phyloP scores from a whole-genome alignment of 92 coral and sea anemone species.

The Meandrina meandrites region DNA sequence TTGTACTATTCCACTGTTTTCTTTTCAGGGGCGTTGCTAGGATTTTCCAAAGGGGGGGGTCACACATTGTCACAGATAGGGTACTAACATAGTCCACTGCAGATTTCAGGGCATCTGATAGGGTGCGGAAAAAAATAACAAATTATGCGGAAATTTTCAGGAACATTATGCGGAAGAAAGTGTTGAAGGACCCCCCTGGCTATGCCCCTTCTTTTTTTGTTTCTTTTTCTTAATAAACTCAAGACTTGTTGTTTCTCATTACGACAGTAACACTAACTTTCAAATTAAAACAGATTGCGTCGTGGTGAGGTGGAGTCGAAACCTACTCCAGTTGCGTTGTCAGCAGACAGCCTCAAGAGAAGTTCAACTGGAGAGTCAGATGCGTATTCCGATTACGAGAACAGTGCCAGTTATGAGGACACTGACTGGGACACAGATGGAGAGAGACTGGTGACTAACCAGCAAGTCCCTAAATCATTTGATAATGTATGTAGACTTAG shows the following conservation, averaged over 20 bases:
- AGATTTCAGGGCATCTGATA: too few relatives aligned
- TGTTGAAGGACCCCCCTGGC: too few relatives aligned
- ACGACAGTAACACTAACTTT: background rate
- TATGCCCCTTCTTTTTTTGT: too few relatives aligned
- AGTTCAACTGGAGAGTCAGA: slow-evolving; percentile 60
- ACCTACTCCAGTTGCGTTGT: slow-evolving; percentile 70
- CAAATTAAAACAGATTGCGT: slow-evolving; percentile 31
- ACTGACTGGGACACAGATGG: slow-evolving; percentile 77
- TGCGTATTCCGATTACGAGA: slow-evolving; percentile 27
- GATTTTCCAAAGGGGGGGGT: too few relatives aligned
- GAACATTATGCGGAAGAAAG: too few relatives aligned
- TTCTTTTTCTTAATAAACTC: background rate
- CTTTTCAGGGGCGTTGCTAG: too few relatives aligned
- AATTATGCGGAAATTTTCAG: too few relatives aligned
- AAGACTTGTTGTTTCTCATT: too few relatives aligned
- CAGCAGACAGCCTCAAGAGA: slow-evolving; percentile 44
- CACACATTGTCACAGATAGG: too few relatives aligned
- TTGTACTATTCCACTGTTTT: background rate
- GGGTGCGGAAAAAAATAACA: too few relatives aligned
- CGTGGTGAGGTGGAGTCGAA: slow-evolving; percentile 68
- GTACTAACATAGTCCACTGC: too few relatives aligned
- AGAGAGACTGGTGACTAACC: slow-evolving; percentile 51
- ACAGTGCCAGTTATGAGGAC: slow-evolving; percentile 51
- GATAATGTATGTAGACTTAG: slow-evolving; percentile 27
- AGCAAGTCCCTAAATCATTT: background rate